Conservation (phyloP, 2,888 invertebrate genomes). For the Meloe dianella region DNA sequence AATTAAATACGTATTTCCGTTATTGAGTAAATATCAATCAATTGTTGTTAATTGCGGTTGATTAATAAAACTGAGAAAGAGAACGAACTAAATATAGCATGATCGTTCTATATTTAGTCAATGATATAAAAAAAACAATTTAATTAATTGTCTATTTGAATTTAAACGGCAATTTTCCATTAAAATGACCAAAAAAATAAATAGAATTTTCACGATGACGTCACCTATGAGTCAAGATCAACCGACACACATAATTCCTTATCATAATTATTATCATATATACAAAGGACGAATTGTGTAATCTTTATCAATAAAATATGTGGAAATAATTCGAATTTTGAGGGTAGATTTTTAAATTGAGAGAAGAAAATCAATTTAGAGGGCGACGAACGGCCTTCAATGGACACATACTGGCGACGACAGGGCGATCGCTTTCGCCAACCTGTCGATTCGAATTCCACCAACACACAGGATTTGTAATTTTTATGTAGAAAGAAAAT, state of each 20-base stretch:
- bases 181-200: no score
- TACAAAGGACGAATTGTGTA: not conserved
- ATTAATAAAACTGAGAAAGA: not conserved
- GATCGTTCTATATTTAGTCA: not conserved
- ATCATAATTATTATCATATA: not conserved
- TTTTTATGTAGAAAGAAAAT: not conserved
- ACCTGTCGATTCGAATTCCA: conserved; percentile 5
- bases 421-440: not conserved
- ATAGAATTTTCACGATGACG: conserved; percentile 11
- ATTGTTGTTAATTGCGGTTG: not conserved
- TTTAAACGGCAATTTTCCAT: no score
- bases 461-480: not conserved
- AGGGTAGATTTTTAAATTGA: not conserved
- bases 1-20: not conserved
- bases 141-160: no score
- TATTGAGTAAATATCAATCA: not conserved
- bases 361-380: not conserved
- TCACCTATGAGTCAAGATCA: conserved; percentile 6
- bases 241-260: not conserved
- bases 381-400: not conserved
- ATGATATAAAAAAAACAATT: not conserved
- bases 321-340: not conserved
- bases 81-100: not conserved
- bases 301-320: not conserved
- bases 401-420: not conserved